Percentiles rank a stretch among this genome's conserved stretches.
Conservation (phyloP, 2,113 vertebrate species). For the Nanorana parkeri region DNA sequence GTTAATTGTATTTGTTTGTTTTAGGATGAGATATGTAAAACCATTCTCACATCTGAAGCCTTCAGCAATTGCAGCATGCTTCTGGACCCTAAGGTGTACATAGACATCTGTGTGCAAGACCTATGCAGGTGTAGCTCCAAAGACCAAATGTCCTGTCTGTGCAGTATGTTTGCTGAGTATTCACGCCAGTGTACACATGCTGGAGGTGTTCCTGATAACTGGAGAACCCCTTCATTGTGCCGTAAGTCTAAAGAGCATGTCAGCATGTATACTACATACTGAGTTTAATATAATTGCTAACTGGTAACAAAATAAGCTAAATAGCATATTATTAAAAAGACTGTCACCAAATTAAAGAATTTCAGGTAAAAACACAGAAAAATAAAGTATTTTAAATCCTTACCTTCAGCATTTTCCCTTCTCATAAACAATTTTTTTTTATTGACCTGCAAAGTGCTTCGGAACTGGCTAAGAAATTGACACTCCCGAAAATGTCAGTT, state of each 20-base stretch:
- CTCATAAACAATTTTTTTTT: no score
- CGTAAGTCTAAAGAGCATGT: conserved; percentile 35
- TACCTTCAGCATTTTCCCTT: no score
- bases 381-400: no score
- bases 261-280: background rate
- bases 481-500: no score
- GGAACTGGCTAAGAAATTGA: no score
- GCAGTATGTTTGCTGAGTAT: conserved; percentile 52
- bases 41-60: background rate
- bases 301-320: no score
- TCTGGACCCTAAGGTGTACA: conserved; percentile 27
- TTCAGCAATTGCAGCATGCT: conserved; percentile 42
- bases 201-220: conserved; percentile 55
- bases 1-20: background rate
- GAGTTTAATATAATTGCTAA: background rate
- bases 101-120: conserved; percentile 53
- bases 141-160: conserved; percentile 26
- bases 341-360: no score
- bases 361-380: no score
- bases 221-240: conserved; percentile 51
- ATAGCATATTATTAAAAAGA: no score
- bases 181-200: conserved; percentile 57
- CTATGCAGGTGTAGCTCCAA: conserved; percentile 38
- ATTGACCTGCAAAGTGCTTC: no score
- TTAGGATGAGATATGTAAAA: conserved; percentile 25